phyloP scores from a whole-genome alignment of 1,140 invertebrate genomes.

The Harlomillsia oculata region DNA sequence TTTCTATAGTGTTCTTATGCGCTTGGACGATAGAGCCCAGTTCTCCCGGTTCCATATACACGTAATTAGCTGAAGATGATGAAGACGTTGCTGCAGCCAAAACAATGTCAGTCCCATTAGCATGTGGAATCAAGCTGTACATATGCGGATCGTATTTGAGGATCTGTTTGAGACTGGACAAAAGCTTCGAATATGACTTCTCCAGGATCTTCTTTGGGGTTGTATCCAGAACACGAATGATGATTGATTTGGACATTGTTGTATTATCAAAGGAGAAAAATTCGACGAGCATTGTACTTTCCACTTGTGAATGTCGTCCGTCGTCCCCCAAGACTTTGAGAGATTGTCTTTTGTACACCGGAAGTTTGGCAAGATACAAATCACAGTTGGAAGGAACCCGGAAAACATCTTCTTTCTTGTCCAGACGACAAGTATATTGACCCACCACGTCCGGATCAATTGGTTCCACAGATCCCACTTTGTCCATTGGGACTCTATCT shows the following conservation, averaged over 20 bases:
- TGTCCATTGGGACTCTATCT: slow-evolving; percentile 53
- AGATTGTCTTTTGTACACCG: slow-evolving; percentile 42
- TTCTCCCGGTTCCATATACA: slow-evolving; percentile 53
- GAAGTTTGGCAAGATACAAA: slow-evolving; percentile 47
- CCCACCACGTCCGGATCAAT: slow-evolving; percentile 79
- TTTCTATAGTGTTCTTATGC: slow-evolving; percentile 42
- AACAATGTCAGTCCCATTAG: slow-evolving; percentile 52
- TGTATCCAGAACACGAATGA: slow-evolving; percentile 60
- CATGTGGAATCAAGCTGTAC: slow-evolving; percentile 60
- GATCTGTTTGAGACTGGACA: slow-evolving; percentile 55
- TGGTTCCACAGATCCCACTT: slow-evolving; percentile 81
- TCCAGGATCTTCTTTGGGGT: slow-evolving; percentile 62
- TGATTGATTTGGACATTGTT: slow-evolving; percentile 72
- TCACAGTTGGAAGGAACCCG: slow-evolving; percentile 66
- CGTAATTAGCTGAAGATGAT: slow-evolving; percentile 43
- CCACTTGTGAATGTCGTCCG: slow-evolving; percentile 71
- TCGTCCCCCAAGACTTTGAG: slow-evolving; percentile 78
- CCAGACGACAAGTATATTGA: slow-evolving; percentile 73
- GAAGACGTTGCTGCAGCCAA: slow-evolving; percentile 57
- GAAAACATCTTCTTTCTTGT: slow-evolving; percentile 51
- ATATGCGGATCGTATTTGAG: slow-evolving; percentile 48
- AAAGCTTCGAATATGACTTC: slow-evolving; percentile 60
- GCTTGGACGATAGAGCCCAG: slow-evolving; percentile 53
- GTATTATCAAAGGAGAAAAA: slow-evolving; percentile 67
- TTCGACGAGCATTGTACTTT: slow-evolving; percentile 70